Evolutionary conservation across 2,888 invertebrate species (phyloP), one percentile per base, ranked within the genome.

Genomic region (Campoplex capitator): DNA sequence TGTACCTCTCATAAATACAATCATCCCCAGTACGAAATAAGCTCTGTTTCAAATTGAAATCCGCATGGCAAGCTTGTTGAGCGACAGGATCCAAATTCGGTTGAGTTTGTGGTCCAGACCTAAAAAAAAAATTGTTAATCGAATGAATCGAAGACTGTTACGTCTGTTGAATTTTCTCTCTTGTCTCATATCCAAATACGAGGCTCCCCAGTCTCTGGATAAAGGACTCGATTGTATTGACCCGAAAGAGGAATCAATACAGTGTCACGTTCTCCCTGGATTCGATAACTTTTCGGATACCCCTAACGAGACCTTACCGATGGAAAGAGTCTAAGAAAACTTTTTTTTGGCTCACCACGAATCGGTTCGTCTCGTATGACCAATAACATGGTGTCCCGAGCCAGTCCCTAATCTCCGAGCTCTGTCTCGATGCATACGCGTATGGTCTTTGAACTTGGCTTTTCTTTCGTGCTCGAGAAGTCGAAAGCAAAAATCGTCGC

Each of bases 21-120:
- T 97, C 97, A 81, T 97, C 97, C 0, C 97, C 97, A 45, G 96
- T 96, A 73, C 96, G 94, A 77, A 96, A 96, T 16, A 96, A 95
- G 90, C 97, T 97, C 93, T 95, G 96, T 91, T 96, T 96, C 80
- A 96, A 92, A 89, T 95, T 95, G 54, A 94, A 94, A 85, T 95
- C 94, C 8, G 96, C 95, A 90, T 96, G 96, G 87, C 95, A 95
- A 23, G 95, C 95, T 88, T 95, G 95, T 75, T 95, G 94, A 2
- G 94, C 93, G 32, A 92, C 90, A 7, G 92, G 90, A 88, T 95
- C 94, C 67, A 94, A 90, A 84, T 93, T 91, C 51, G 92, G 90
- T 84, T 94, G 93, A 35, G 91, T 87, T 71, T 94, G 93, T 9
- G 93, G 89, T 32, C 86, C 88, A 1, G 93, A 91, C 94, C 94